Conservation (phyloP, 2,888 invertebrate species). For the Caenorhabditis sp. region DNA sequence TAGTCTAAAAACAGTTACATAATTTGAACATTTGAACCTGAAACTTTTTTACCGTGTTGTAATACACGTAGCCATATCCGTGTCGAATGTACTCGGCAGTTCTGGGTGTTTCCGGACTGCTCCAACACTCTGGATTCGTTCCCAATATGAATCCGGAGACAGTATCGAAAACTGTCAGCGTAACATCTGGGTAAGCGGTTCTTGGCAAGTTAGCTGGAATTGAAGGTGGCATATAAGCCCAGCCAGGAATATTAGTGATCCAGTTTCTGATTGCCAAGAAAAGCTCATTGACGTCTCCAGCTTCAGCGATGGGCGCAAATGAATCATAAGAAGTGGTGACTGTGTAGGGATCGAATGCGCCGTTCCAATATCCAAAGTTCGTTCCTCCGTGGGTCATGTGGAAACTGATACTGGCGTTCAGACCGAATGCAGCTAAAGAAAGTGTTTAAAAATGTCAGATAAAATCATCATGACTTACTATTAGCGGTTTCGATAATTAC, state of each 20-base stretch:
- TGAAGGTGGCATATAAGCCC: constrained; percentile 55
- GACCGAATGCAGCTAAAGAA: constrained; percentile 12
- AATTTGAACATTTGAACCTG: too few relatives aligned
- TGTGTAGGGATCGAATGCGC: constrained; percentile 50
- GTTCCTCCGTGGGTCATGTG: constrained; percentile 74
- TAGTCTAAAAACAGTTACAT: constrained; percentile 35
- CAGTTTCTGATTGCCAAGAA: constrained; percentile 62
- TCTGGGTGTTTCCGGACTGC: constrained; percentile 39
- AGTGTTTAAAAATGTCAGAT: background rate
- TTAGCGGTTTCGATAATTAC: constrained; percentile 34
- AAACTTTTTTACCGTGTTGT: constrained; percentile 27
- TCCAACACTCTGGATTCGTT: constrained; percentile 45
- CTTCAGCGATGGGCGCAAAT: constrained; percentile 72
- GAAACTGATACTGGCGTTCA: constrained; percentile 59
- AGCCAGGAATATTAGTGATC: constrained; percentile 55
- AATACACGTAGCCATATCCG: constrained; percentile 53
- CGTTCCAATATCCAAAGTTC: constrained; percentile 72
- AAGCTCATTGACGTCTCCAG: constrained; percentile 66
- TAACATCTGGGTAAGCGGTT: constrained; percentile 33
- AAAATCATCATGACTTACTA: constrained; percentile 5
- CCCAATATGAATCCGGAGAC: constrained; percentile 47
- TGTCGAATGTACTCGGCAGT: constrained; percentile 49
- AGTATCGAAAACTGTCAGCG: constrained; percentile 39
- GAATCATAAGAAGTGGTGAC: constrained; percentile 75
- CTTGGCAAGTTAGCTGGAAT: constrained; percentile 81